Base-by-base conservation (phyloP, 2,888 invertebrate genomes). In the Tethea ocularis region DNA sequence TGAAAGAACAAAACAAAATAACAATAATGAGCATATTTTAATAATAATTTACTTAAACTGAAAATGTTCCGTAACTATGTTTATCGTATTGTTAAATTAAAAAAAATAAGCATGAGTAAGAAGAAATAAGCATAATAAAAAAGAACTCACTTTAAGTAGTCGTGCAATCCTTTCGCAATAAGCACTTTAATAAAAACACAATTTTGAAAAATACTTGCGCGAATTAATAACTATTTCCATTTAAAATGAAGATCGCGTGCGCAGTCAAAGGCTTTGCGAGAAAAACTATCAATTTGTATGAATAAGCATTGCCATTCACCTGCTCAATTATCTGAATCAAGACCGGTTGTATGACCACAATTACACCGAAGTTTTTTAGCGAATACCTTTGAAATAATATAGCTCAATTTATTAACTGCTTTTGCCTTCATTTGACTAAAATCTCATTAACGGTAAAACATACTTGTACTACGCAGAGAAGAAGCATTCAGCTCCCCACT, bases 231-330 rank as follows among this genome's bases (percentile, higher is more conserved):
- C 38, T 46, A 8, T 46, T 46, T 17, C 10, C 0, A 20, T 46
- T 46, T 0, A 20, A 46, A 20, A 46, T 20, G 6, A 20, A 10
- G 10, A 20, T 60, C 69, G 71, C 71, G 71, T 69, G 71, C 69
- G 69, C 67, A 61, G 23, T n/a, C 58, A 52, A 62, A 69, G 71
- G 66, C 66, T 66, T 62, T 61, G 57, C 17, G 29, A 52, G 61
- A 54, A 62, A 64, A 69, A 71, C 71, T 71, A 69, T 59, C 61
- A 62, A 59, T 66, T 56, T 62, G 64, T 66, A 60, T 46, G 55
- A 22, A 59, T 58, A 61, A 62, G 65, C 38, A 5, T 69, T 65
- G 69, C 65, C 69, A 61, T 67, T 71, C 71, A 64, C 66, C 61
- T 54, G 61, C 22, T 52, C 36, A 59, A 51, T 57, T 58, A 57